These are phyloP conservation scores for Cenopis cana DNA, from an alignment of 2,888 invertebrate species.

Conservation along the genomic window DNA sequence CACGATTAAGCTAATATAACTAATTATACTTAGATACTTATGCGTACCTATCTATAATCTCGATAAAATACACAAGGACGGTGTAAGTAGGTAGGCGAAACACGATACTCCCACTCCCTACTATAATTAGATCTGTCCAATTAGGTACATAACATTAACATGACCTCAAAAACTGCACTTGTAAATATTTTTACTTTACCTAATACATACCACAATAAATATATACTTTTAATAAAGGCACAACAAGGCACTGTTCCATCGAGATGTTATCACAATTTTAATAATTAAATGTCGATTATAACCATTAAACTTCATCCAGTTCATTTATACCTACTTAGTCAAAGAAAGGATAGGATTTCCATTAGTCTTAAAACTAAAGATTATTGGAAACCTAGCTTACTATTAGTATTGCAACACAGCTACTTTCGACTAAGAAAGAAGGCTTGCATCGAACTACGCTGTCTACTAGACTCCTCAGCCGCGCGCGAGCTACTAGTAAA, in stretches of 20 bases:
- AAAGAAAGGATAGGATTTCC: slow-evolving; percentile 68
- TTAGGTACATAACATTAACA: slow-evolving; percentile 64
- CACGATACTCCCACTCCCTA: slow-evolving; percentile 71
- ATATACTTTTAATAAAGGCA: slow-evolving; percentile 77
- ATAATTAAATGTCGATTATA: slow-evolving; percentile 59
- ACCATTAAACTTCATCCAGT: slow-evolving; percentile 51
- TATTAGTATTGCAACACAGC: slow-evolving; percentile 66
- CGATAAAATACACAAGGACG: slow-evolving; percentile 84
- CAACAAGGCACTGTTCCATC: slow-evolving; percentile 83
- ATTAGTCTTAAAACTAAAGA: slow-evolving; percentile 74
- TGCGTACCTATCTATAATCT: slow-evolving; percentile 76
- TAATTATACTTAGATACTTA: slow-evolving; percentile 50
- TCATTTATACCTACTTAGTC: slow-evolving; percentile 52
- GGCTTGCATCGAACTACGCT: slow-evolving; percentile 63
- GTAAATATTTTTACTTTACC: slow-evolving; percentile 71
- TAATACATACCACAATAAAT: slow-evolving; percentile 81
- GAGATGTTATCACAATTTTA: slow-evolving; percentile 83
- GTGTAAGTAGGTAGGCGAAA: slow-evolving; percentile 82
- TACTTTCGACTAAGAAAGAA: slow-evolving; percentile 75
- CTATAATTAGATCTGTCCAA: slow-evolving; percentile 72
- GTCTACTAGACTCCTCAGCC: slow-evolving; percentile 27
- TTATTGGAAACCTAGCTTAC: slow-evolving; percentile 71
- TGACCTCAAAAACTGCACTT: slow-evolving; percentile 74
- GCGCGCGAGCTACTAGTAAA: slow-evolving; percentile 40
- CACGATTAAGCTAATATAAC: slow-evolving; percentile 71